Percentiles rank a stretch among this genome's conserved stretches.
phyloP scores from a whole-genome alignment of 2,888 invertebrate species.

The Hypolimnas misippus region DNA sequence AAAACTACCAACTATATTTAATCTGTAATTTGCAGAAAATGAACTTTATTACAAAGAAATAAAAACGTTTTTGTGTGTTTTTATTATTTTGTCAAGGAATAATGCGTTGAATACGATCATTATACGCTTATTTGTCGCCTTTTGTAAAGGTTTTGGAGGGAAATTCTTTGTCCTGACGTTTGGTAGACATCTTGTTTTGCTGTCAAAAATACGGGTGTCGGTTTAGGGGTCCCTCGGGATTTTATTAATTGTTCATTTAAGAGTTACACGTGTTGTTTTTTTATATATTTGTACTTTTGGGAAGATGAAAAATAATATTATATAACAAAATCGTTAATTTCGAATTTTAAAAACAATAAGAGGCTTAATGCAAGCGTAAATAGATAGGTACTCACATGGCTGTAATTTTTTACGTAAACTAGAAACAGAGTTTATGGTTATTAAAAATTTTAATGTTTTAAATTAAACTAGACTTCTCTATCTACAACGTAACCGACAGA shows the following conservation, averaged over 20 bases:
- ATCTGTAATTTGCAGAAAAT: slow-evolving; percentile 18
- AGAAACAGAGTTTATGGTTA: no score
- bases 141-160: slow-evolving; percentile 63
- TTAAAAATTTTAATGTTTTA: no score
- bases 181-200: slow-evolving; percentile 76
- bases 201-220: slow-evolving; percentile 56
- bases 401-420: no score
- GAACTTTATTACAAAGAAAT: slow-evolving; percentile 17
- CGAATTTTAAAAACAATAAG: no score
- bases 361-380: no score
- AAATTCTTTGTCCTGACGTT: slow-evolving; percentile 68
- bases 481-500: no score
- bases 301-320: no score
- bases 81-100: slow-evolving; percentile 48
- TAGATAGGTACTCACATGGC: no score
- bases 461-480: no score
- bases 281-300: no score
- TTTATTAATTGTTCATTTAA: slow-evolving; percentile 18
- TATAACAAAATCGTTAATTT: no score
- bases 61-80: slow-evolving; percentile 33
- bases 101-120: slow-evolving; percentile 74
- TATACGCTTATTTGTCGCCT: slow-evolving; percentile 77
- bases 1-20: slow-evolving; percentile 37
- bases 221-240: slow-evolving; percentile 50
- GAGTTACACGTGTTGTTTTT: not conserved